phyloP scores from a whole-genome alignment of 2,797 vertebrate species.

The Typhlichthys eigenmanni region DNA sequence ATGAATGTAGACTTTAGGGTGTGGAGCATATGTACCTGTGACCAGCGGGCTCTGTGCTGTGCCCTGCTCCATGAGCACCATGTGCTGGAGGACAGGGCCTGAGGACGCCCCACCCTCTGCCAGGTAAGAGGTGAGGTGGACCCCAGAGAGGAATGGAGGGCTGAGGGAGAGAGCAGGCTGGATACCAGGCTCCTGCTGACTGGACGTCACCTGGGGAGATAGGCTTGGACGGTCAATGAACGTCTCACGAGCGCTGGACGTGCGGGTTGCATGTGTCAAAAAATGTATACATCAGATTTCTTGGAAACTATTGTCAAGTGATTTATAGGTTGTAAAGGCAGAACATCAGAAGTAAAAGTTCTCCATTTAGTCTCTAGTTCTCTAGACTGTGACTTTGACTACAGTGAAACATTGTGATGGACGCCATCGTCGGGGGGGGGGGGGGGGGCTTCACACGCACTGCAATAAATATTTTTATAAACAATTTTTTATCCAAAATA shows the following conservation, averaged over 20 bases:
- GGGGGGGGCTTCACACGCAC: no score
- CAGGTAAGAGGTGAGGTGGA: slow-evolving; percentile 91
- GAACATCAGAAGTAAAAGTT: neutral
- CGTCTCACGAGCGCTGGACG: neutral
- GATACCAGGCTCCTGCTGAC: slow-evolving; percentile 85
- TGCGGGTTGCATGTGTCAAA: no score
- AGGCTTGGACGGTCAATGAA: neutral
- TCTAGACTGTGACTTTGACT: no score
- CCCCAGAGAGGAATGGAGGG: slow-evolving; percentile 85
- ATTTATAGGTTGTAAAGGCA: no score
- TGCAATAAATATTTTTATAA: no score
- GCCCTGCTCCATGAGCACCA: slow-evolving; percentile 93
- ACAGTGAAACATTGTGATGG: no score
- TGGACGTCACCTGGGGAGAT: slow-evolving; percentile 81
- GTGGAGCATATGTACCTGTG: slow-evolving; percentile 77
- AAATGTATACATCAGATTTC: no score
- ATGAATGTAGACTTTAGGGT: neutral
- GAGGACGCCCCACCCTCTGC: slow-evolving; percentile 76
- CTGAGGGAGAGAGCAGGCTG: slow-evolving; percentile 88
- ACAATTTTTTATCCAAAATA: no score
- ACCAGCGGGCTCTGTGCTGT: slow-evolving; percentile 84
- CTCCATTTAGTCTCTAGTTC: no score
- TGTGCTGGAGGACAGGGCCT: slow-evolving; percentile 89
- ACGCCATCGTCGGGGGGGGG: no score
- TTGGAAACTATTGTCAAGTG: no score